Conservation (phyloP, 2,888 invertebrate species). For the Oxytorus armatus region DNA sequence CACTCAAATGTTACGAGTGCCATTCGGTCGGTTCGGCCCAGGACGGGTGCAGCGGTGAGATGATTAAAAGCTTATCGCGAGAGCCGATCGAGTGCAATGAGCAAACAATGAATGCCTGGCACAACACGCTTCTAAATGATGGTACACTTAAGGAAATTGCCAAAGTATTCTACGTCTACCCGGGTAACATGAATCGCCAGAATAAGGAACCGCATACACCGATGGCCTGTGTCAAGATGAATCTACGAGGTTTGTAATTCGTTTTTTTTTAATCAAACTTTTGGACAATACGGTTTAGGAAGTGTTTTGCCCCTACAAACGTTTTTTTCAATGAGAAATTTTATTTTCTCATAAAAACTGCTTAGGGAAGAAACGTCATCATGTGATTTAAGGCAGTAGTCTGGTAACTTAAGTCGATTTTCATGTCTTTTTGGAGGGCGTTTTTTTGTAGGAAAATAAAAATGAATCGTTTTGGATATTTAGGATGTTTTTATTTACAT, state of each 20-base stretch:
- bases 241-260: constrained; percentile 71
- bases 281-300: not conserved
- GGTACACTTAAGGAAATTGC: constrained; percentile 63
- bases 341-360: too few species aligned
- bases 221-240: constrained; percentile 77
- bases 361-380: too few species aligned
- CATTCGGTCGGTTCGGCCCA: constrained; percentile 65
- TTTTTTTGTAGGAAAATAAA: too few species aligned
- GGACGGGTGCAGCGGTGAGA: constrained; percentile 72
- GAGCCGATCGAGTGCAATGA: constrained; percentile 72
- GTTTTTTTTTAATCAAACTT: not conserved
- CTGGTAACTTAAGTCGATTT: too few species aligned
- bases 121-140: constrained; percentile 63
- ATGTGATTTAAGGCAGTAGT: too few species aligned
- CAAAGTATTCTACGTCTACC: constrained; percentile 74
- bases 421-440: too few species aligned
- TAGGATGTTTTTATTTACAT: too few species aligned
- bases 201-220: constrained; percentile 35
- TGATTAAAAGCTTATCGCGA: constrained; percentile 52
- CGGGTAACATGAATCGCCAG: not conserved
- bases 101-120: constrained; percentile 68
- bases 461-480: too few species aligned
- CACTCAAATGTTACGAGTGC: constrained; percentile 78
- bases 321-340: too few species aligned
- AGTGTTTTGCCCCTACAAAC: not conserved